Evolutionary conservation across 2,113 vertebrate species (phyloP).

Genomic region (Falco punctatus): DNA sequence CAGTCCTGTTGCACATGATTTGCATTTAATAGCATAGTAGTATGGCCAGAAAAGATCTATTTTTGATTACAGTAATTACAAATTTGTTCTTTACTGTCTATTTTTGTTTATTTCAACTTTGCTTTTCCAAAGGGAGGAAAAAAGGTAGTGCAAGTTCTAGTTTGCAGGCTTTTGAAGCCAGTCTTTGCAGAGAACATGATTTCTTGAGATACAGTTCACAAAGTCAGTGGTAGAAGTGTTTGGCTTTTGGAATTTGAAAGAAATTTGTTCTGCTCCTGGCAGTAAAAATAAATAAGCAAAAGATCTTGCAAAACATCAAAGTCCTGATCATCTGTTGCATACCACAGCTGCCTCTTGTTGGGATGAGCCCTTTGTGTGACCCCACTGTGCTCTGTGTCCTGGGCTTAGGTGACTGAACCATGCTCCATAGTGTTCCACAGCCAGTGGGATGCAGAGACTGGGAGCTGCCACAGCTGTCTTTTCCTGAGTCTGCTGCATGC

Average conservation of each 20-base stretch:
- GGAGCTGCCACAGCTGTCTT: neutral
- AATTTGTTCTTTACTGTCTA: neutral
- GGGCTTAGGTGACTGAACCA: neutral
- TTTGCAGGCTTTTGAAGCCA: neutral
- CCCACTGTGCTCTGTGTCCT: accelerated
- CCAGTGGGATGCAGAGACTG: neutral
- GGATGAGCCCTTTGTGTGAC: neutral
- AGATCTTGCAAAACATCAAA: neutral
- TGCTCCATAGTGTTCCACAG: neutral
- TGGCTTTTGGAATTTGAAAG: neutral
- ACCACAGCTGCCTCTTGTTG: neutral
- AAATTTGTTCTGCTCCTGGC: neutral
- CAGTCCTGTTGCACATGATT: accelerated
- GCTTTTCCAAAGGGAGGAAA: neutral
- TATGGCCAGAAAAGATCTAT: neutral
- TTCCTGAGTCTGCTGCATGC: neutral
- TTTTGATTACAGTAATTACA: neutral
- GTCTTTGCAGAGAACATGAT: neutral
- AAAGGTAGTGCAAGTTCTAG: neutral
- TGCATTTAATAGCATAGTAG: neutral
- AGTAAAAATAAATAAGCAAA: constrained; percentile 4
- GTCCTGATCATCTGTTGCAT: neutral
- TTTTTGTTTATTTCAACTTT: neutral
- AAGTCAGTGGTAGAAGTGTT: neutral
- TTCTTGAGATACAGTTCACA: neutral